These are phyloP conservation scores for Anniella stebbinsi DNA, from an alignment of 2,797 vertebrate species.

Conservation along the genomic window DNA sequence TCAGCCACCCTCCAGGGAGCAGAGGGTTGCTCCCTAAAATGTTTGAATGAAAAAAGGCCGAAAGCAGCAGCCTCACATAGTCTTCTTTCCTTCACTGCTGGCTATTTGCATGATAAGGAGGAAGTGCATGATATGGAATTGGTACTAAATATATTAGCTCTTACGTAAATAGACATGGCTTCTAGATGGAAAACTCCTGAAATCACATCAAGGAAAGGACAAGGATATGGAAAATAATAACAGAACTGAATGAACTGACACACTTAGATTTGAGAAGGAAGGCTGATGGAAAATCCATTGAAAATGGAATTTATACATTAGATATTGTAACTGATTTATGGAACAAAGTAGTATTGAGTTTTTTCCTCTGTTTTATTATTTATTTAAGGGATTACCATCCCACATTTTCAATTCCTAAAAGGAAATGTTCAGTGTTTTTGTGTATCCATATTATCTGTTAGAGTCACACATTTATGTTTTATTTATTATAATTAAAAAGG, in stretches of 20 bases:
- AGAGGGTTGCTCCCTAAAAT: background rate
- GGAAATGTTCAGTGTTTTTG: background rate
- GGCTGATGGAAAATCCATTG: background rate
- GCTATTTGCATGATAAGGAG: background rate
- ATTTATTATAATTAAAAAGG: background rate
- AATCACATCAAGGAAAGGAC: background rate
- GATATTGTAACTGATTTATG: background rate
- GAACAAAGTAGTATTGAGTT: background rate
- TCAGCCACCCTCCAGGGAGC: background rate
- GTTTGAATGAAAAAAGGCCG: background rate
- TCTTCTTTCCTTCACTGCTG: background rate
- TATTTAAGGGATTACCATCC: background rate
- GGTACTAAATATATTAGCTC: background rate
- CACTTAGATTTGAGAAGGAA: background rate
- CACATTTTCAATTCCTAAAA: background rate
- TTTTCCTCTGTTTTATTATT: background rate
- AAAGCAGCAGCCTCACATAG: background rate
- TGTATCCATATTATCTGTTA: background rate
- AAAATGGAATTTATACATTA: background rate
- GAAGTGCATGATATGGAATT: constrained; percentile 18
- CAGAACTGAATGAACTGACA: background rate
- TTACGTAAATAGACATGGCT: background rate
- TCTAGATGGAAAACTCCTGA: background rate
- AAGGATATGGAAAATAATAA: background rate
- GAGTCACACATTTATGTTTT: background rate